Base-by-base conservation (phyloP, 2,797 vertebrate genomes). In the Tragelaphus oryx region DNA sequence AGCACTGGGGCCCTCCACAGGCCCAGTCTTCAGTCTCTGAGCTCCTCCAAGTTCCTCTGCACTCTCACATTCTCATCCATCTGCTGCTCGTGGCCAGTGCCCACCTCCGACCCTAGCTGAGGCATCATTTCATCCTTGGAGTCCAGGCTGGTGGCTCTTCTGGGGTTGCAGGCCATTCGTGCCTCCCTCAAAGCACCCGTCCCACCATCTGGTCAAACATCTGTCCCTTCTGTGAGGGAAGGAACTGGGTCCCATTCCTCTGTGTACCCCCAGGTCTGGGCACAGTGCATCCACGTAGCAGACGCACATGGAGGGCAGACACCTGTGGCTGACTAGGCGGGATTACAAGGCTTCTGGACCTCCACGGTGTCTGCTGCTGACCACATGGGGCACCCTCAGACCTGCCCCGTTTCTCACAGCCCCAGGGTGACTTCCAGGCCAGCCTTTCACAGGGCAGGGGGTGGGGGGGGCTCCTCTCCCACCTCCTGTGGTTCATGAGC, bases 401-500 rank as follows among this genome's bases (percentile, higher is more conserved):
- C 54, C 41, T 68, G 55, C 60, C 46, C 30, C 74, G 48, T 52
- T 41, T 33, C 46, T 18, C 2, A 24, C 65, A 33, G 60, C 28
- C 84, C 92, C 26, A 60, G n/a, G 80, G 48, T 8, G n/a, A 33
- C 4, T 11, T 16, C 18, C n/a, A 12, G 54, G 4, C 3, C 71
- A 26, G 14, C 62, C n/a, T 18, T 20, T 20, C n/a, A 14, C 3
- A 20, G 41, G 41, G 46, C 9, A 10, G 9, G 44, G 44, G 6
- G 44, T 44, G 44, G 44, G 44, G 46, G n/a, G 50, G 48, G 11
- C 50, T 2, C n/a, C 4, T 17, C 8, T 2, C 24, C 65, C 74
- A 94, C 93, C 96, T 96, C 98, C 98, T 99, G 97, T 99, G 99
- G 98, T 99, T 99, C 99, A 99, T 99, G 95, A 99, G 98, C 95